Evolutionary conservation across 2,888 invertebrate species (phyloP).

Genomic region (Idaea straminata): DNA sequence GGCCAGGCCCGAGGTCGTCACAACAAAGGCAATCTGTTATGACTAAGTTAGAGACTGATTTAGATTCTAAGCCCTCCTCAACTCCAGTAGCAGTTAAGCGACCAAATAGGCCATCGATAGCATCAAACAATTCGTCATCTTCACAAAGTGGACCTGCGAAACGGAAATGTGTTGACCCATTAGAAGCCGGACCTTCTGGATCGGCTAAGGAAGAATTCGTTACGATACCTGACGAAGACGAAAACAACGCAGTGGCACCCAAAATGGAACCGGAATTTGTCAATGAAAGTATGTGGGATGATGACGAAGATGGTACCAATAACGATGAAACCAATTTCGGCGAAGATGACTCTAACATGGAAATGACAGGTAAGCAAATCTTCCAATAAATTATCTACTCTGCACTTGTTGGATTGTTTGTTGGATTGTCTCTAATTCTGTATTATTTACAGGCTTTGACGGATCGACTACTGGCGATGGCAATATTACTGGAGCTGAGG

Average conservation of each 20-base stretch:
- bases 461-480: conserved; percentile 75
- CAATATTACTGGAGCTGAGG: conserved; percentile 74
- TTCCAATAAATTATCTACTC: neutral
- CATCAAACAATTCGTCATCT: conserved; percentile 80
- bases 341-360: conserved; percentile 84
- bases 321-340: conserved; percentile 83
- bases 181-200: conserved; percentile 82
- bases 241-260: conserved; percentile 81
- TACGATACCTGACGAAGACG: conserved; percentile 77
- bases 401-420: neutral
- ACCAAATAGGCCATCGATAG: conserved; percentile 83
- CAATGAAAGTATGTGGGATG: conserved; percentile 81
- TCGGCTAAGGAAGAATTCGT: conserved; percentile 77
- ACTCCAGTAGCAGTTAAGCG: conserved; percentile 81
- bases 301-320: conserved; percentile 81
- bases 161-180: conserved; percentile 80
- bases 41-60: conserved; percentile 82
- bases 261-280: conserved; percentile 85
- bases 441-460: conserved; percentile 63
- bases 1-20: conserved; percentile 83
- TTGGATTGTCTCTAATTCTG: neutral
- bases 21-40: conserved; percentile 82
- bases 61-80: conserved; percentile 83
- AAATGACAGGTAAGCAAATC: conserved; percentile 74
- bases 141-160: conserved; percentile 81